Evolutionary conservation across 2,888 invertebrate genomes (phyloP).

Genomic region (Eulithis prunata): DNA sequence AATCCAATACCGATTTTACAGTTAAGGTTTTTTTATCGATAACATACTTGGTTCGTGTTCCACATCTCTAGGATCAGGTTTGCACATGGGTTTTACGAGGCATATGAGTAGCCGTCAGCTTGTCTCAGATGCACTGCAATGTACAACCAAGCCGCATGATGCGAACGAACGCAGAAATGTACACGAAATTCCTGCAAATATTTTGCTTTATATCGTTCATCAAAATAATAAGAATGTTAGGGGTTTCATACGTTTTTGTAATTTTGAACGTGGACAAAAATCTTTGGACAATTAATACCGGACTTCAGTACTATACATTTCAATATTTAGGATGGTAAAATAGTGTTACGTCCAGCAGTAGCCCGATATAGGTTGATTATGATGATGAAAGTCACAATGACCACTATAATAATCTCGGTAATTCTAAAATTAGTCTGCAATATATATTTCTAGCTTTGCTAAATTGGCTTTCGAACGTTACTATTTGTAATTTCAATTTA

Average conservation of each 20-base stretch:
- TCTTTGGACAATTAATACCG: too few relatives aligned
- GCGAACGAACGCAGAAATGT: slow-evolving; percentile 11
- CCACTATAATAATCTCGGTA: too few relatives aligned
- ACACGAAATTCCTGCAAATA: neutral
- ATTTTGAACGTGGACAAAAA: too few relatives aligned
- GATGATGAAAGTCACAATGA: too few relatives aligned
- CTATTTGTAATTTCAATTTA: neutral
- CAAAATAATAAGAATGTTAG: neutral
- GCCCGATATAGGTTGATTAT: too few relatives aligned
- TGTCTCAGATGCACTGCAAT: slow-evolving; percentile 29
- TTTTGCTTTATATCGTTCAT: neutral
- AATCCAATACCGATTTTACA: too few relatives aligned
- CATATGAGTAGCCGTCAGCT: slow-evolving; percentile 34
- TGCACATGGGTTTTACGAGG: slow-evolving; percentile 53
- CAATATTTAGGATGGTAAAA: too few relatives aligned
- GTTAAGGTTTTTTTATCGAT: neutral
- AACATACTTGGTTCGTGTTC: neutral
- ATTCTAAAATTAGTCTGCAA: too few relatives aligned
- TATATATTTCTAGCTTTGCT: too few relatives aligned
- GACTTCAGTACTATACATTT: too few relatives aligned
- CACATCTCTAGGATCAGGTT: slow-evolving; percentile 46
- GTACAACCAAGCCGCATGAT: slow-evolving; percentile 29
- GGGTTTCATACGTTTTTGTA: neutral
- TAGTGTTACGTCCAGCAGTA: too few relatives aligned
- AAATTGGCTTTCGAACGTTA: neutral